Evolutionary conservation across 2,113 vertebrate genomes (phyloP).

Genomic region (Epinephelus lanceolatus): DNA sequence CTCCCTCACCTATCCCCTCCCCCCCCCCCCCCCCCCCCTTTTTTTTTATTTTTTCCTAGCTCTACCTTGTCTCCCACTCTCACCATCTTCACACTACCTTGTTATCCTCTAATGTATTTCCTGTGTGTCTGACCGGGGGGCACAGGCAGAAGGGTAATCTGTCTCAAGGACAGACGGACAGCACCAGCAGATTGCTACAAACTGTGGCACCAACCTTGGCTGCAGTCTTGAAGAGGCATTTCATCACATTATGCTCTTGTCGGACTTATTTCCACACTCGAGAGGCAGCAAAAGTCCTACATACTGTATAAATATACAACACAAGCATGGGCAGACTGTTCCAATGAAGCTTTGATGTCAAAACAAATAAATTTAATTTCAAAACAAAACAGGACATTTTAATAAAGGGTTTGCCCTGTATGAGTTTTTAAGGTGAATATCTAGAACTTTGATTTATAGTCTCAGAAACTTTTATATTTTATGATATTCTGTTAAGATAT

Average conservation of each 20-base stretch:
- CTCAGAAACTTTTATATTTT: background rate
- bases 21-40: no score
- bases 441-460: background rate
- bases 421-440: background rate
- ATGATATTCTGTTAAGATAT: background rate
- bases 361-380: background rate
- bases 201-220: slow-evolving; percentile 47
- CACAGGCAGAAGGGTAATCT: slow-evolving; percentile 48
- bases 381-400: background rate
- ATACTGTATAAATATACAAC: background rate
- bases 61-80: slow-evolving; percentile 17
- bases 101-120: slow-evolving; percentile 64
- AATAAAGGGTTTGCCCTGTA: no score
- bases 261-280: background rate
- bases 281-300: background rate
- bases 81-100: slow-evolving; percentile 47
- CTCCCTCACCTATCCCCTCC: background rate
- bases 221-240: slow-evolving; percentile 25
- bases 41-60: no score
- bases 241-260: slow-evolving; percentile 34
- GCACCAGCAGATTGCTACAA: slow-evolving; percentile 41
- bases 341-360: background rate
- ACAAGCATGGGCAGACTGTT: background rate
- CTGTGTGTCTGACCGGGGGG: slow-evolving; percentile 44
- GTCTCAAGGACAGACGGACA: slow-evolving; percentile 64